phyloP scores from a whole-genome alignment of 2,113 vertebrate species.

The Peromyscus polionotus region DNA sequence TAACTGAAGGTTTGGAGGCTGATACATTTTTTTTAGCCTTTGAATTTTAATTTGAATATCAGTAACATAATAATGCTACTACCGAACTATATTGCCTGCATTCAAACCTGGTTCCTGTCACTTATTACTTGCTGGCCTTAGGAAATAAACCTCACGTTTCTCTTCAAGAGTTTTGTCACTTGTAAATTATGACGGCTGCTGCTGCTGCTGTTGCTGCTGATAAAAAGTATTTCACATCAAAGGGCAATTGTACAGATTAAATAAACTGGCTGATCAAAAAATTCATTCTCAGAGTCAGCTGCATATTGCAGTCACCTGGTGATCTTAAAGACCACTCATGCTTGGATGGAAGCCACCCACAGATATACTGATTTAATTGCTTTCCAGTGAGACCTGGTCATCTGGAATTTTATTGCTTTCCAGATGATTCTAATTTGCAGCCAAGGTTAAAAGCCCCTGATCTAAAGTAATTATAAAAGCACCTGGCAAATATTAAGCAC shows the following conservation, averaged over 20 bases:
- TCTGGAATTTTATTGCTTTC: conserved; percentile 45
- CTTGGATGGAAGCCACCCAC: conserved; percentile 14
- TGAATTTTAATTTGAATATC: conserved; percentile 22
- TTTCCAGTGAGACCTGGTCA: conserved; percentile 47
- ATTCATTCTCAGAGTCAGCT: conserved; percentile 24
- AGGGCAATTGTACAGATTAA: conserved; percentile 31
- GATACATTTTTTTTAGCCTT: conserved; percentile 34
- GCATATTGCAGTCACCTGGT: conserved; percentile 42
- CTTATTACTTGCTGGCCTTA: conserved; percentile 6
- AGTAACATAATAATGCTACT: background rate
- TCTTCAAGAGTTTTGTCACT: conserved; percentile 44
- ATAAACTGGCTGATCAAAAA: conserved; percentile 42
- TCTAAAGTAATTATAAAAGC: conserved; percentile 60
- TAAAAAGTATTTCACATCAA: conserved; percentile 30
- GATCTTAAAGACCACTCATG: conserved; percentile 42
- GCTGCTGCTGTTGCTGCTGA: background rate
- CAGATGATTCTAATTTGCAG: conserved; percentile 67
- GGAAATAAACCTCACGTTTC: conserved; percentile 34
- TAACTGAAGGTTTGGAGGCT: background rate
- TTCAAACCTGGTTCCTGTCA: conserved; percentile 27
- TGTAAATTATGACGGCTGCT: conserved; percentile 38
- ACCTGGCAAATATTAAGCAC: conserved; percentile 58
- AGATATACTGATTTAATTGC: conserved; percentile 60
- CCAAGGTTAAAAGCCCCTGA: conserved; percentile 51
- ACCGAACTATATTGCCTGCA: background rate